These are phyloP conservation scores for Chymomyza amoena DNA, from an alignment of 2,888 invertebrate species.

Conservation along the genomic window DNA sequence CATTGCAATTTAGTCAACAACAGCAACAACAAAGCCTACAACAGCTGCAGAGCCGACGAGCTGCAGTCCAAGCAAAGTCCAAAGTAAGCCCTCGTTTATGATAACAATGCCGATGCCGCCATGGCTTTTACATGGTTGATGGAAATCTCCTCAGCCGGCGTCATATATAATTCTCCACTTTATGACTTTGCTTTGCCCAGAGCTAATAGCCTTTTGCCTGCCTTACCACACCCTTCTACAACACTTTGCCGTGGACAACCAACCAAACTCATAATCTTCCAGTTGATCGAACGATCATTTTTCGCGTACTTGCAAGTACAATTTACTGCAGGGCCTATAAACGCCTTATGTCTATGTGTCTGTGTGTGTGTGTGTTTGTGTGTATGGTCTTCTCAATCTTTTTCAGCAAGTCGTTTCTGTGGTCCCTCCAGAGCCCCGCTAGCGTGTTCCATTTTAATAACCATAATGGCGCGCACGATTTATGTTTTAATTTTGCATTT, in stretches of 20 bases:
- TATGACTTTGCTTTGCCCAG: slow-evolving; percentile 49
- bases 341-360: slow-evolving; percentile 2
- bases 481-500: slow-evolving; percentile 77
- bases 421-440: slow-evolving; percentile 8
- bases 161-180: slow-evolving; percentile 56
- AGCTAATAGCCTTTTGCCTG: slow-evolving; percentile 28
- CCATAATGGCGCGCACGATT: slow-evolving; percentile 76
- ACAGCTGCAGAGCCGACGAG: not conserved
- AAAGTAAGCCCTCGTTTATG: slow-evolving; percentile 40
- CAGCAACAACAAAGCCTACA: slow-evolving; percentile 16
- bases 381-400: slow-evolving; percentile 49
- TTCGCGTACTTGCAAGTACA: slow-evolving; percentile 61
- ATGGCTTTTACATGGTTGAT: slow-evolving; percentile 61
- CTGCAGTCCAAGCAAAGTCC: not conserved
- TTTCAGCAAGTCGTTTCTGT: not conserved
- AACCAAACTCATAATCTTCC: slow-evolving; percentile 43
- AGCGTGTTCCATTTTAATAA: slow-evolving; percentile 68
- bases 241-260: slow-evolving; percentile 1
- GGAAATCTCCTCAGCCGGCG: slow-evolving; percentile 13
- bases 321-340: slow-evolving; percentile 36
- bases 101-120: slow-evolving; percentile 66
- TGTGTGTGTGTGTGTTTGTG: slow-evolving; percentile 1
- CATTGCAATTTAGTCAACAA: slow-evolving; percentile 67
- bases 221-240: slow-evolving; percentile 5
- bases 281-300: slow-evolving; percentile 68